Base-by-base conservation (phyloP, 1,140 invertebrate genomes). In the Diploscapter pachys region DNA sequence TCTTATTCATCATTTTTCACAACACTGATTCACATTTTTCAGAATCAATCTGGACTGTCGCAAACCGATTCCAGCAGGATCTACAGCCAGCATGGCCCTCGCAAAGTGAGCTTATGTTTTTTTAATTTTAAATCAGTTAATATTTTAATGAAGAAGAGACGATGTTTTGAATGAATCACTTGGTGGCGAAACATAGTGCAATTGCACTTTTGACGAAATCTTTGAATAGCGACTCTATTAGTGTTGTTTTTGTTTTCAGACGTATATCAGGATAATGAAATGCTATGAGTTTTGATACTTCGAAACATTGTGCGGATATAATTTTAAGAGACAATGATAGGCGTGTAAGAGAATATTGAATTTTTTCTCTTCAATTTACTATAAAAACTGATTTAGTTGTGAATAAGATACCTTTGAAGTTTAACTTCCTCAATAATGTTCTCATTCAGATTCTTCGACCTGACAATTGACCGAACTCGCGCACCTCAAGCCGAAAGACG, bases 361-460 rank as follows among this genome's bases (percentile, higher is more conserved):
- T 31, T 31, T 31, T 31, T 31, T 31, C 31, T 31, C 31, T 31
- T 31, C 31, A 31, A 31, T 31, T 31, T 31, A 31, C 31, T 31
- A 31, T 31, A 31, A 31, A 31, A 59, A 59, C 9, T 11, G 13
- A 59, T 11, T 13, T 59, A 11, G 9, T 13, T 59, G 57, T 59
- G 57, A 59, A 59, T 59, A 11, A 11, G 9, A 9, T 59, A 59
- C 9, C 31, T 11, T 9, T 59, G 13, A 9, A 9, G 57, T 59
- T 11, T 13, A 9, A 9, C 57, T 59, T 59, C 57, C 31, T 9
- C 57, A 59, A 13, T 13, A 59, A 13, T 13, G 9, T 59, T 59
- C 57, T 59, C 9, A 59, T 64, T 64, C 13, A 64, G 66, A 68
- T 68, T 68, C 51, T 68, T 68, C 51, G 66, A 68, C 52, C 52